These are phyloP conservation scores for Sus cebifrons DNA, from an alignment of 2,797 vertebrate genomes.

Conservation along the genomic window DNA sequence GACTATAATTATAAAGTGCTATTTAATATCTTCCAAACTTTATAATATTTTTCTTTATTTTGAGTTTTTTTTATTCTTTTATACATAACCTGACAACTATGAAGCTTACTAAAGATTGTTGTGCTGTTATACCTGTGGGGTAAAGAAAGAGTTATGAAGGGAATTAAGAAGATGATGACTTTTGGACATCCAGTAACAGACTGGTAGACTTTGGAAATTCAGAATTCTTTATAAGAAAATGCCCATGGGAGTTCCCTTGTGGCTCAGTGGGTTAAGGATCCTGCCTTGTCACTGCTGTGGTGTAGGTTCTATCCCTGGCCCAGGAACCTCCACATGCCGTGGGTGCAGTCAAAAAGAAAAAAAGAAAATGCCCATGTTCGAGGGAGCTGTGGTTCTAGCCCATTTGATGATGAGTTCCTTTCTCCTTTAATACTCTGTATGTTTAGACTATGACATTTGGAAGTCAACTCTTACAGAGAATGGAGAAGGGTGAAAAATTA, in stretches of 20 bases:
- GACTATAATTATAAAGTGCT: not conserved
- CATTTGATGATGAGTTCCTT: not conserved
- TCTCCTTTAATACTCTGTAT: not conserved
- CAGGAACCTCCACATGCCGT: no score
- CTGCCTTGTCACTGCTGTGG: no score
- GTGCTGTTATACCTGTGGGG: not conserved
- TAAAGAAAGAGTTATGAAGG: not conserved
- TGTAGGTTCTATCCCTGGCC: no score
- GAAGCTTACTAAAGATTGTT: not conserved
- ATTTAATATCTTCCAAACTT: not conserved
- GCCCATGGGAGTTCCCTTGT: no score
- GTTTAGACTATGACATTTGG: not conserved
- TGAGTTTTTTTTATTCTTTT: not conserved
- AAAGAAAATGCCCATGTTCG: not conserved
- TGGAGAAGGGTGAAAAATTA: not conserved
- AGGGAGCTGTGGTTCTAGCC: not conserved
- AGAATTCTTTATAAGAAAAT: not conserved
- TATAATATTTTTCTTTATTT: slow-evolving; percentile 9
- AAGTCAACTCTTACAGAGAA: not conserved
- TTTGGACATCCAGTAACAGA: not conserved
- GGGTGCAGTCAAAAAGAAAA: no score
- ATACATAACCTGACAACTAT: not conserved
- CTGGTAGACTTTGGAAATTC: not conserved
- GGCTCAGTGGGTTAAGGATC: no score
- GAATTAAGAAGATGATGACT: not conserved